Percentiles rank a stretch among this genome's conserved stretches.
Evolutionary conservation across 1,140 invertebrate genomes (phyloP).

Genomic region (Diorhabda carinulata): DNA sequence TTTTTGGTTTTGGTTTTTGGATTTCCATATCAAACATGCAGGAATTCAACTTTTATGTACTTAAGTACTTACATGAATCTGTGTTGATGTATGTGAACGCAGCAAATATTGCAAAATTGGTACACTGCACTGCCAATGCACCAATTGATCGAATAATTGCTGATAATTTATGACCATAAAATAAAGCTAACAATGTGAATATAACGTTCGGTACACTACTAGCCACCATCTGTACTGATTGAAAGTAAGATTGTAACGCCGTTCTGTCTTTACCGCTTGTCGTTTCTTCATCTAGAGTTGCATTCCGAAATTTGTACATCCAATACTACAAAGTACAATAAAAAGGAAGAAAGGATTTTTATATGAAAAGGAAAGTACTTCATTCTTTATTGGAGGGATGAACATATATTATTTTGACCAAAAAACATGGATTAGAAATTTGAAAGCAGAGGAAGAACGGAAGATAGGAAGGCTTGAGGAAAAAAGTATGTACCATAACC

Average conservation of each 20-base stretch:
- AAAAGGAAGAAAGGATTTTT: neutral
- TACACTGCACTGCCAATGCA: neutral
- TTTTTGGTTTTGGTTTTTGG: too few species aligned
- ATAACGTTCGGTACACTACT: neutral
- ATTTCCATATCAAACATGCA: too few species aligned
- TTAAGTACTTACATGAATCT: neutral
- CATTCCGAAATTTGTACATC: neutral
- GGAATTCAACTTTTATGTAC: too few species aligned
- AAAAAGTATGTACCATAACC: too few species aligned
- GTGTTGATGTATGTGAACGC: neutral
- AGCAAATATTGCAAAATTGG: neutral
- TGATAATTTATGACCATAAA: conserved; percentile 1
- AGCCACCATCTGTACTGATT: neutral
- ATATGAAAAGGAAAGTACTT: too few species aligned
- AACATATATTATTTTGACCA: too few species aligned
- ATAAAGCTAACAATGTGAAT: neutral
- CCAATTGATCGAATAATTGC: neutral
- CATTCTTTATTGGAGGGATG: too few species aligned
- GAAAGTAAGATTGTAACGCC: neutral
- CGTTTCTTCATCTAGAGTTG: neutral
- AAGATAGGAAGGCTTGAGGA: too few species aligned
- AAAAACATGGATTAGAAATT: too few species aligned
- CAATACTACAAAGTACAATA: neutral
- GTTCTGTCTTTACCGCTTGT: neutral
- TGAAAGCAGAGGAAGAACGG: too few species aligned